phyloP scores from a whole-genome alignment of 2,888 invertebrate genomes.

The Polyommatus icarus region DNA sequence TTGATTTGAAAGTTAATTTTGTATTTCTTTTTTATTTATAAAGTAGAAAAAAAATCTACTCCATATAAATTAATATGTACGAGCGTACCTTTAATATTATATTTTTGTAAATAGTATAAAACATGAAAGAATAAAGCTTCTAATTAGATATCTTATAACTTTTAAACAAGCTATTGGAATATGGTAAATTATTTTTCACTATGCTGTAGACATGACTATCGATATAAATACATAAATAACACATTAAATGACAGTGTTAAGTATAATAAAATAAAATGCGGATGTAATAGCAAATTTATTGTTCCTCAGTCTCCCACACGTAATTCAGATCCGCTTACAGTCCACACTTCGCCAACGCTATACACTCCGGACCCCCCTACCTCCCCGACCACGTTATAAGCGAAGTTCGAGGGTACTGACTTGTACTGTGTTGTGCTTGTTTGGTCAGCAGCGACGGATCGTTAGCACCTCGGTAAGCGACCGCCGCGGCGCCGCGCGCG shows the following conservation, averaged over 20 bases:
- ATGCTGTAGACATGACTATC: neutral
- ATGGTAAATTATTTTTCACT: neutral
- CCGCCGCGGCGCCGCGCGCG: constrained; percentile 59
- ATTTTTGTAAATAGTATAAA: neutral
- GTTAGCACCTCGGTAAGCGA: constrained; percentile 79
- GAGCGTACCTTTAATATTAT: neutral
- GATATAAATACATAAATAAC: neutral
- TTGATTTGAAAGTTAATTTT: too few species aligned
- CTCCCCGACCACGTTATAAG: constrained; percentile 56
- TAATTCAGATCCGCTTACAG: constrained; percentile 38
- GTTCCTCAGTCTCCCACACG: constrained; percentile 33
- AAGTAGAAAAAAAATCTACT: neutral
- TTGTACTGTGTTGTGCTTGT: constrained; percentile 77
- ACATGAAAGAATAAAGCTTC: neutral
- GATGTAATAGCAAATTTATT: constrained; percentile 18
- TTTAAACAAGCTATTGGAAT: neutral
- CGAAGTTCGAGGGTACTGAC: constrained; percentile 74
- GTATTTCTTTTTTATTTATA: neutral
- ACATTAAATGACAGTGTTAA: neutral
- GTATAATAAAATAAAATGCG: constrained; percentile 11
- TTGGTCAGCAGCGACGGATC: constrained; percentile 80
- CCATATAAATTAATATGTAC: neutral
- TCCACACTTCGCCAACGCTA: constrained; percentile 40
- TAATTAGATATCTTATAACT: neutral
- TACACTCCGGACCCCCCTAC: constrained; percentile 41